Evolutionary conservation across 1,140 invertebrate species (phyloP).

Genomic region (Leptinotarsa texana): DNA sequence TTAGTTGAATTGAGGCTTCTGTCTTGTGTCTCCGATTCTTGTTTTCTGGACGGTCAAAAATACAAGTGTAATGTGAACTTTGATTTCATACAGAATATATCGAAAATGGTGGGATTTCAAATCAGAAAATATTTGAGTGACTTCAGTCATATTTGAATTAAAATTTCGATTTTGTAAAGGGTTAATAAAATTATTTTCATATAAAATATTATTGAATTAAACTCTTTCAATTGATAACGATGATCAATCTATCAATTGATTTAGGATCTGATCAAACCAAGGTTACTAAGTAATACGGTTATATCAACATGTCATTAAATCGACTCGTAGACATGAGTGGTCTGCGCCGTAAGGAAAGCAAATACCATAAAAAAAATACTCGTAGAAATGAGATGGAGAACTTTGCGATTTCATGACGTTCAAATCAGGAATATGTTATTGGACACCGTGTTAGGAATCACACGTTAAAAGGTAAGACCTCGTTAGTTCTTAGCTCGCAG

Average conservation of each 20-base stretch:
- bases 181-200: neutral
- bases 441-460: no score
- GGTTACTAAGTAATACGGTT: neutral
- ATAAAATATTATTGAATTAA: neutral
- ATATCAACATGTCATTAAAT: neutral
- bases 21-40: slow-evolving; percentile 64
- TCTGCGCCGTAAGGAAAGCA: no score
- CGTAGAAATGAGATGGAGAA: no score
- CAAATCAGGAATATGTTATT: no score
- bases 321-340: no score
- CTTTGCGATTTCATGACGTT: no score
- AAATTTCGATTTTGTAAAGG: neutral
- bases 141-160: slow-evolving; percentile 58
- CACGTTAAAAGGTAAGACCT: no score
- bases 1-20: slow-evolving; percentile 74
- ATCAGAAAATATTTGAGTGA: slow-evolving; percentile 76
- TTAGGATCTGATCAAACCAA: neutral
- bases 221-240: neutral
- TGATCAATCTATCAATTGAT: neutral
- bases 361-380: no score
- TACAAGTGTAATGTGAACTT: slow-evolving; percentile 75
- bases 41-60: slow-evolving; percentile 67
- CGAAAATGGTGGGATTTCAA: slow-evolving; percentile 73
- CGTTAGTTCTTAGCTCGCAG: no score
- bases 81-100: slow-evolving; percentile 70